phyloP scores from a whole-genome alignment of 2,113 vertebrate genomes.

The Embiotoca jacksoni region DNA sequence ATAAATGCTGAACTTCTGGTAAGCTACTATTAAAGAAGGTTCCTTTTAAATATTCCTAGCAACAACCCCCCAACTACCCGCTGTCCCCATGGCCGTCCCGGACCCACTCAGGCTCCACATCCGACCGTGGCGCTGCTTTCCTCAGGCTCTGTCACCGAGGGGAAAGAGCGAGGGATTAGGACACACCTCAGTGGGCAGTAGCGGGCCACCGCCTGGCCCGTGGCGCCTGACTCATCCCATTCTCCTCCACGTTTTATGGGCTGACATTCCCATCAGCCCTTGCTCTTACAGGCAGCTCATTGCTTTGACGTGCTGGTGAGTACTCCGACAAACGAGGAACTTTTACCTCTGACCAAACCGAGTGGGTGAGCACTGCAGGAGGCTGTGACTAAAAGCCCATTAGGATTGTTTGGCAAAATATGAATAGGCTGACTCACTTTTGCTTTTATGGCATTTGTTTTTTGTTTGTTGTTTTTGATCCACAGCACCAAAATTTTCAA shows the following conservation, averaged over 20 bases:
- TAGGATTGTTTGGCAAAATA: constrained; percentile 42
- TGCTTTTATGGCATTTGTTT: constrained; percentile 10
- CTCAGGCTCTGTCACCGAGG: constrained; percentile 37
- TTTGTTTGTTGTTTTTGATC: not conserved
- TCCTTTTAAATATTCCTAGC: constrained; percentile 58
- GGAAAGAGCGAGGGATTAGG: constrained; percentile 64
- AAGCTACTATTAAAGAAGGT: constrained; percentile 31
- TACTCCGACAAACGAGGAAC: constrained; percentile 54
- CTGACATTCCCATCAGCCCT: constrained; percentile 79
- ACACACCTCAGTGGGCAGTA: constrained; percentile 68
- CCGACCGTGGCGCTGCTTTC: constrained; percentile 35
- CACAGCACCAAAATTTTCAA: not conserved
- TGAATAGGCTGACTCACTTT: constrained; percentile 37
- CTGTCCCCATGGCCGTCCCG: constrained; percentile 5
- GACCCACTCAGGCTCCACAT: constrained; percentile 30
- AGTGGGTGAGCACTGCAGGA: constrained; percentile 54
- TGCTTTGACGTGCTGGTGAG: constrained; percentile 75
- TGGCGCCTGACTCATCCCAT: constrained; percentile 72
- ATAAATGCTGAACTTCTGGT: constrained; percentile 63
- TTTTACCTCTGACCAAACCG: constrained; percentile 62
- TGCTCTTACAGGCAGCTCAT: constrained; percentile 65
- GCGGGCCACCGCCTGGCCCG: constrained; percentile 54
- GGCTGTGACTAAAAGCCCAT: constrained; percentile 47
- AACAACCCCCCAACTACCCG: constrained; percentile 8
- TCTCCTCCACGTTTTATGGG: constrained; percentile 55